Base-by-base conservation (phyloP, 1,140 invertebrate species). In the Caenorhabditis briggsae region DNA sequence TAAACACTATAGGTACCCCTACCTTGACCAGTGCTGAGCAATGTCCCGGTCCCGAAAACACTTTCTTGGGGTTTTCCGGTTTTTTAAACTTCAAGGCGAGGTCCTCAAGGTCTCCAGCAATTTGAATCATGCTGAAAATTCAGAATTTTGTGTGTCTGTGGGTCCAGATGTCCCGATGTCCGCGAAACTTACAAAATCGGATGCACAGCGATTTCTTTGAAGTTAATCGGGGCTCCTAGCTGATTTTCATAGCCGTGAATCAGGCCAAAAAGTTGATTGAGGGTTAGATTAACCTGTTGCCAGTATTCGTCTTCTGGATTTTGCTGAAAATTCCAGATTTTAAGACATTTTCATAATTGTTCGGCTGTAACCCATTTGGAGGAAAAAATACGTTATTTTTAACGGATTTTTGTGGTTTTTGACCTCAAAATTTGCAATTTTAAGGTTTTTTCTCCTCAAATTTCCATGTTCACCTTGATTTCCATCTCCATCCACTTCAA, bases 81-180 rank as follows among this genome's bases (percentile, higher is more conserved):
- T 89, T 90, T 55, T 87, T 90, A 61, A 90, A 89, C 7, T 92
- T 93, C 43, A 90, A 82, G 90, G 95, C 94, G 23, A 95, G 91
- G 92, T 96, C 95, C 83, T 94, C 94, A 0, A 96, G 93, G 91
- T 97, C 96, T 0, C 95, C 95, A 11, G 95, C 93, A 59, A 96
- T 94, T 86, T 93, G 93, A 16, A 93, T 90, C 23, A 93, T 55
- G 46, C 86, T 87, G 82, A 58, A 87, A 70, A 48, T 11, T 5
- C 46, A 33, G 5, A 33, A 8, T 55, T 55, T 55, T 25, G 3
- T 1, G 33, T 33, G 33, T 33, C 33, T 33, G 33, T 33, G 33
- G 23, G n/a, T 18, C 18, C 14, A 12, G 12, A 33, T 23, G 25
- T 7, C 23, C 9, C n/a, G n/a, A n/a, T 41, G 2, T 16, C 20